These are phyloP conservation scores for Physocephala rufipes DNA, from an alignment of 2,888 invertebrate genomes.

Conservation along the genomic window DNA sequence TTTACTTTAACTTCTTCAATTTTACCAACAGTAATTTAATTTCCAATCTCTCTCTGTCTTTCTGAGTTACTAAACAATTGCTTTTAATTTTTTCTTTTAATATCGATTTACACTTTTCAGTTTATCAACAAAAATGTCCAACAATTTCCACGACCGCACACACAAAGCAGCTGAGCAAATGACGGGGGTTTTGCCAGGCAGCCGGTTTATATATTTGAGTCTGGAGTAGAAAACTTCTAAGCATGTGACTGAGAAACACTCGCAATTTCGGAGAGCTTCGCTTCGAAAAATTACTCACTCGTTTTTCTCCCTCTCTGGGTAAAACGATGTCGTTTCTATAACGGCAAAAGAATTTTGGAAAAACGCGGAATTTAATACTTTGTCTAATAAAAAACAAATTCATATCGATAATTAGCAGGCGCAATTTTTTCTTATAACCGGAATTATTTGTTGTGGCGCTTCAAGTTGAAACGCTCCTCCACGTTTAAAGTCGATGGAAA, in stretches of 20 bases:
- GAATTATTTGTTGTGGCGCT: too few relatives aligned
- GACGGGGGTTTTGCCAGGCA: conserved; percentile 12
- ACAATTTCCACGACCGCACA: conserved; percentile 17
- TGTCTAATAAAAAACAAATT: neutral
- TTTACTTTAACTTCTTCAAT: conserved; percentile 1
- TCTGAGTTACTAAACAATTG: conserved; percentile 11
- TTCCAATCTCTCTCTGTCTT: conserved; percentile 16
- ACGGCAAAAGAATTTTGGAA: conserved; percentile 8
- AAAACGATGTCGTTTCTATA: neutral
- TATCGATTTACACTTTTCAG: neutral
- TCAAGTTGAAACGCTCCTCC: too few relatives aligned
- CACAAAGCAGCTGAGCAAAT: conserved; percentile 23
- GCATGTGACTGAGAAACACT: conserved; percentile 25
- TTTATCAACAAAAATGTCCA: neutral
- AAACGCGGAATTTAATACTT: neutral
- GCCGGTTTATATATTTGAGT: conserved; percentile 23
- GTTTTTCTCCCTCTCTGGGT: neutral
- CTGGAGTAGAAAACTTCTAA: neutral
- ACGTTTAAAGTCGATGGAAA: too few relatives aligned
- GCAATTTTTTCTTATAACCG: too few relatives aligned
- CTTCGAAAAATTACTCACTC: neutral
- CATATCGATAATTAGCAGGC: neutral
- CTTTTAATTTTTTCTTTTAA: neutral
- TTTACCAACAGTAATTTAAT: neutral
- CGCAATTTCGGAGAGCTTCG: neutral